Evolutionary conservation across 2,888 invertebrate genomes (phyloP).

Genomic region (Caenorhabditis zanzibari): DNA sequence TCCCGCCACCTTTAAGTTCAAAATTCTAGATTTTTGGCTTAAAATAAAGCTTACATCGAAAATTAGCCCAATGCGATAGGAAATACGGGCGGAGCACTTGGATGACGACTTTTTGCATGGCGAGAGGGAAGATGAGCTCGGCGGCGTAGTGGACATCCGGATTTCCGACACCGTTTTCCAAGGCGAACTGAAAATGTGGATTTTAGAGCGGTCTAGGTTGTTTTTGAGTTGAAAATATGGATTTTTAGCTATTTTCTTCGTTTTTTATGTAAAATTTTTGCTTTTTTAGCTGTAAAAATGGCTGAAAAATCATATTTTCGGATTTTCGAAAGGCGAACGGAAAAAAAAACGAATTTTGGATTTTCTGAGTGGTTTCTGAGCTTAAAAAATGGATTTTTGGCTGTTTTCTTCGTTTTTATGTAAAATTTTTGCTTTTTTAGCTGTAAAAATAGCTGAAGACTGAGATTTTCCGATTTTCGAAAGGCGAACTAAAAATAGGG

Average conservation of each 20-base stretch:
- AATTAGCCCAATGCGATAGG: conserved; percentile 48
- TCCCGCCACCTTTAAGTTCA: no score
- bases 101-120: conserved; percentile 38
- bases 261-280: no score
- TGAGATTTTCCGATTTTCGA: no score
- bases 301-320: no score
- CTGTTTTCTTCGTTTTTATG: neutral
- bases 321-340: no score
- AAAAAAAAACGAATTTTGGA: neutral
- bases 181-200: conserved; percentile 18
- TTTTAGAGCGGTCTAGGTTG: neutral
- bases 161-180: conserved; percentile 19
- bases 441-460: no score
- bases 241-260: no score
- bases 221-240: neutral
- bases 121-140: conserved; percentile 51
- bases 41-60: conserved; percentile 15
- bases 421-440: no score
- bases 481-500: no score
- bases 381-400: neutral
- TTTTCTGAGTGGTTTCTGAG: neutral
- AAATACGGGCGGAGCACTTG: conserved; percentile 52
- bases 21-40: neutral
- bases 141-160: conserved; percentile 39
- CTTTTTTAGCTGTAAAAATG: no score